Percentiles rank a stretch among this genome's conserved stretches.
phyloP scores from a whole-genome alignment of 2,113 vertebrate genomes.

The Gopherus evgoodei region DNA sequence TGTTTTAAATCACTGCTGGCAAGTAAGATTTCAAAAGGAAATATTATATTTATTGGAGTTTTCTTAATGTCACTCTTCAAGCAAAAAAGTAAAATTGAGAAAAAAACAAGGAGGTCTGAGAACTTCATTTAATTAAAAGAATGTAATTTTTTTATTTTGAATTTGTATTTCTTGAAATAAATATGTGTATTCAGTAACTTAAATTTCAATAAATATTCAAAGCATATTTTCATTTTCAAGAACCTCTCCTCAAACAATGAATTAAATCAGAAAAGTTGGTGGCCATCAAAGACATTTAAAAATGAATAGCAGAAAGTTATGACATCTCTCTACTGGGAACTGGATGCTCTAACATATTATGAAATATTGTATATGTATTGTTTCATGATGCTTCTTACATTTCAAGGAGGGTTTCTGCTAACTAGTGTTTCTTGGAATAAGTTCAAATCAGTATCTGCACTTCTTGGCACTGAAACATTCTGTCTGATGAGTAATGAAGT shows the following conservation, averaged over 20 bases:
- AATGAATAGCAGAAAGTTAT: slow-evolving; percentile 17
- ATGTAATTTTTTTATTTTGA: not conserved
- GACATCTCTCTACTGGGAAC: not conserved
- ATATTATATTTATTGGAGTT: not conserved
- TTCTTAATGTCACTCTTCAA: not conserved
- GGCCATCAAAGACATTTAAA: not conserved
- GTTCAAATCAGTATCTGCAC: not conserved
- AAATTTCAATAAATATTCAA: slow-evolving; percentile 18
- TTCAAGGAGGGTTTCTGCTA: not conserved
- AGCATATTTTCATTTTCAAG: not conserved
- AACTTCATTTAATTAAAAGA: not conserved
- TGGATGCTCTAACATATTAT: slow-evolving; percentile 9
- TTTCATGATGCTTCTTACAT: not conserved
- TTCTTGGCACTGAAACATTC: slow-evolving; percentile 2
- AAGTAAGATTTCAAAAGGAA: slow-evolving; percentile 26
- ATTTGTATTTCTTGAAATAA: not conserved
- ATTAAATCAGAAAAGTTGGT: not conserved
- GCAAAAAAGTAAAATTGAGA: not conserved
- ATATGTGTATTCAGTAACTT: not conserved
- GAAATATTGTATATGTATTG: not conserved
- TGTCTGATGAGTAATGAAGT: slow-evolving; percentile 23
- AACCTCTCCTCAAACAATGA: not conserved
- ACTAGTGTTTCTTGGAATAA: not conserved
- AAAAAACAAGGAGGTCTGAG: not conserved
- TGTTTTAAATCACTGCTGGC: slow-evolving; percentile 31